A percentile compares a stretch with the other conserved stretches of the same genome.
Conservation (phyloP, 2,888 invertebrate genomes). For the Chamaedrilus cognettii region DNA sequence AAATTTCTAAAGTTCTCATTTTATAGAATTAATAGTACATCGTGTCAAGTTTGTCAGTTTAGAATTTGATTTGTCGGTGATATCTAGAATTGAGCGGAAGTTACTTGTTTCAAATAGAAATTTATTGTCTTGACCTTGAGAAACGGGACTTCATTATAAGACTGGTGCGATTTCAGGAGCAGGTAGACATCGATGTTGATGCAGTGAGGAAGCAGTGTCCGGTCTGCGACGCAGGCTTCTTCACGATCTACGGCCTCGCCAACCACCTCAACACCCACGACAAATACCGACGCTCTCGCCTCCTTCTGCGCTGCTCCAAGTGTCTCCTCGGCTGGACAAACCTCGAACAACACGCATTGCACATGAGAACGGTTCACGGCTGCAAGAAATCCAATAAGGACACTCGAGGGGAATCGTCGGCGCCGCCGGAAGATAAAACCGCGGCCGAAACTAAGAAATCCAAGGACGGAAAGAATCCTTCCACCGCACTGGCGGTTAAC, state of each 20-base stretch:
- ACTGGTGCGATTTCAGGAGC: not conserved
- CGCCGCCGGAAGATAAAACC: not conserved
- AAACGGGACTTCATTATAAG: too few relatives aligned
- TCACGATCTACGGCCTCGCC: slow-evolving; percentile 18
- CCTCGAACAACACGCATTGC: not conserved
- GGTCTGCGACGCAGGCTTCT: slow-evolving; percentile 11
- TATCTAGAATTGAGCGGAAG: too few relatives aligned
- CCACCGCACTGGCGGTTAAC: not conserved
- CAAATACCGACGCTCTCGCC: slow-evolving; percentile 2
- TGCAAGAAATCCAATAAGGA: not conserved
- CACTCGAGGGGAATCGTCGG: not conserved
- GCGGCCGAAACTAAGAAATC: not conserved
- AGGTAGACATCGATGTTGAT: slow-evolving; percentile 9
- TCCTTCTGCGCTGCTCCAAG: not conserved
- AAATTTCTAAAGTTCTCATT: too few relatives aligned
- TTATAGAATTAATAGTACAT: too few relatives aligned
- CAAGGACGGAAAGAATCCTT: not conserved
- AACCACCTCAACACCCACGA: slow-evolving; percentile 18
- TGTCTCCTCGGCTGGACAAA: slow-evolving; percentile 2
- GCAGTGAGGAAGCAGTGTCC: slow-evolving; percentile 10
- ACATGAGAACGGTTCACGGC: not conserved
- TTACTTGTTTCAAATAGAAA: too few relatives aligned
- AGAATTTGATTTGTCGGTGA: too few relatives aligned
- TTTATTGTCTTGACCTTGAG: too few relatives aligned
- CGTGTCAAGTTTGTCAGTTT: too few relatives aligned